These are phyloP conservation scores for Polylopha cassiicola DNA, from an alignment of 2,888 invertebrate species.

Conservation along the genomic window DNA sequence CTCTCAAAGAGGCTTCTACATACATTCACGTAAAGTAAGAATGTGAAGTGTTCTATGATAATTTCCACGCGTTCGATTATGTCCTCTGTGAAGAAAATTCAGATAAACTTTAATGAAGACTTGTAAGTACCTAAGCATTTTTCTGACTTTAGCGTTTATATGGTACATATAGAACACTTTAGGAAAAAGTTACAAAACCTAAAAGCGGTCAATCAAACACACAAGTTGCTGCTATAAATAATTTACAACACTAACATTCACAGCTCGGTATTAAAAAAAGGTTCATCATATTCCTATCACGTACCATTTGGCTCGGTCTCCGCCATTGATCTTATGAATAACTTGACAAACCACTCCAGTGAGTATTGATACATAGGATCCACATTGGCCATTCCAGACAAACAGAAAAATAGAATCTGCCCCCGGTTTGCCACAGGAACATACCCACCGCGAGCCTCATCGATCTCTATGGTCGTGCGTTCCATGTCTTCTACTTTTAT, in stretches of 20 bases:
- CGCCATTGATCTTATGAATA: slow-evolving; percentile 85
- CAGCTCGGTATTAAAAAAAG: neutral
- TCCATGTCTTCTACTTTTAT: slow-evolving; percentile 89
- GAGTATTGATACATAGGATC: slow-evolving; percentile 98
- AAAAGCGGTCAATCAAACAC: no score
- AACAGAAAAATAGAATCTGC: slow-evolving; percentile 91
- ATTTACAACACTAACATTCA: no score
- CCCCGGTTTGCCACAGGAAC: slow-evolving; percentile 91
- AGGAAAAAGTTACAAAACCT: no score
- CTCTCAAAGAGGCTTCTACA: slow-evolving; percentile 93
- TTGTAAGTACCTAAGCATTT: no score
- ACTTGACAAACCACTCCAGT: slow-evolving; percentile 91
- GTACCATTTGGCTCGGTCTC: slow-evolving; percentile 81
- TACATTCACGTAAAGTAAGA: slow-evolving; percentile 89
- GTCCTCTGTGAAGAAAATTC: slow-evolving; percentile 70
- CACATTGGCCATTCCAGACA: slow-evolving; percentile 89
- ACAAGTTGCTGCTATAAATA: no score
- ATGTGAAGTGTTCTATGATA: slow-evolving; percentile 89
- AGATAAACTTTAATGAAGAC: neutral
- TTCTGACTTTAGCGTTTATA: no score
- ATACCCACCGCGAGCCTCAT: slow-evolving; percentile 87
- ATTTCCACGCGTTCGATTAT: slow-evolving; percentile 85
- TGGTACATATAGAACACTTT: no score
- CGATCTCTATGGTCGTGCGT: slow-evolving; percentile 89
- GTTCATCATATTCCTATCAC: slow-evolving; percentile 20